Evolutionary conservation across 2,888 invertebrate species (phyloP).

Genomic region (Lasioglossum oenotherae): DNA sequence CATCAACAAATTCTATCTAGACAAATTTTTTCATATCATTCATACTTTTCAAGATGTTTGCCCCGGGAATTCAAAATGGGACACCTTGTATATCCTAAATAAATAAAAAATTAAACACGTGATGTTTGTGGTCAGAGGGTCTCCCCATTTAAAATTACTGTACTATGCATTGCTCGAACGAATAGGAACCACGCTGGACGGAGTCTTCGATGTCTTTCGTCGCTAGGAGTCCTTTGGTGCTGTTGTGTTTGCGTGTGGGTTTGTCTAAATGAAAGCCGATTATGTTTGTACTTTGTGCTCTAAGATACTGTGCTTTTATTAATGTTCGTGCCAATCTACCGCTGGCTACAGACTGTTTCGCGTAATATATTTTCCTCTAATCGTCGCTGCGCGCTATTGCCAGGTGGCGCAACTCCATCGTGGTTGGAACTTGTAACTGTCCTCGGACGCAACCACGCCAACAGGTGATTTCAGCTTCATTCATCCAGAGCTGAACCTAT

Average conservation of each 20-base stretch:
- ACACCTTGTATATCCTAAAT: not conserved
- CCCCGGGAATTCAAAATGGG: not conserved
- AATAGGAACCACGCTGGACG: conserved; percentile 65
- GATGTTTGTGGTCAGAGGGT: not conserved
- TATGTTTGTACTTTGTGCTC: no score
- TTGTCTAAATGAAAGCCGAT: no score
- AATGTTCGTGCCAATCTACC: no score
- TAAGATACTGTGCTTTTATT: no score
- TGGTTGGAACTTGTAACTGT: no score
- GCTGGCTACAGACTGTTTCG: no score
- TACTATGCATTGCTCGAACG: conserved; percentile 76
- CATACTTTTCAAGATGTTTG: not conserved
- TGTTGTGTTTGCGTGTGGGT: no score
- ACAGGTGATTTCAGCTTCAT: conserved; percentile 87
- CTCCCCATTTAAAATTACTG: conserved; percentile 67
- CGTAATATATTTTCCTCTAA: no score
- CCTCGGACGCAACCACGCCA: no score
- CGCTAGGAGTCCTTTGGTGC: conserved; percentile 85
- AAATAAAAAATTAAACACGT: not conserved
- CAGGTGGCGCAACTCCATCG: no score
- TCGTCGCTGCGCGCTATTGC: no score
- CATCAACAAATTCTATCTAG: not conserved
- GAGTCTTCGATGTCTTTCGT: conserved; percentile 75
- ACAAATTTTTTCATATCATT: no score
- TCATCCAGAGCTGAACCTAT: conserved; percentile 86